phyloP scores from a whole-genome alignment of 2,797 vertebrate genomes.

The Onychomys torridus region DNA sequence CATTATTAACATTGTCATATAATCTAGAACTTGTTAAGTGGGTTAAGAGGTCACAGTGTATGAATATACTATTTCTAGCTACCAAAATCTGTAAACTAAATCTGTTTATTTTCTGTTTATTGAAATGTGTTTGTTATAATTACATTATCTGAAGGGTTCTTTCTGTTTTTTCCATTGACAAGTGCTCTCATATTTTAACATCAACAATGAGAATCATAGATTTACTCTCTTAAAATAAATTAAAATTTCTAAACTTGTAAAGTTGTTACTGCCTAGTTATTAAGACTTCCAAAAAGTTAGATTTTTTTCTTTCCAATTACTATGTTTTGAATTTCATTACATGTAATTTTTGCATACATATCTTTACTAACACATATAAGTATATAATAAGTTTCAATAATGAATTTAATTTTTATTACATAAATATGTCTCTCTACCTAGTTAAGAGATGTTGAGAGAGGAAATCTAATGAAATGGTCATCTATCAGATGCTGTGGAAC shows the following conservation, averaged over 20 bases:
- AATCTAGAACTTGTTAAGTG: conserved; percentile 55
- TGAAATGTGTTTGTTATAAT: conserved; percentile 35
- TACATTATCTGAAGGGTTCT: not conserved
- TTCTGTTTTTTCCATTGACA: not conserved
- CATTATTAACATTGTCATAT: conserved; percentile 19
- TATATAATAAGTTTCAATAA: not conserved
- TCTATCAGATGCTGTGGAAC: not conserved
- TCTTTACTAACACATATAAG: not conserved
- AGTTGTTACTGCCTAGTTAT: not conserved
- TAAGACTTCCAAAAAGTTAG: not conserved
- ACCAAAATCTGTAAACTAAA: conserved; percentile 58
- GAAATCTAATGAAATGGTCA: not conserved
- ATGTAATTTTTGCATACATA: not conserved
- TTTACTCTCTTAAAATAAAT: not conserved
- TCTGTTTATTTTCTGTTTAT: not conserved
- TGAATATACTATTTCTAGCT: not conserved
- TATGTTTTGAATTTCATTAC: not conserved
- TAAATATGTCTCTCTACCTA: not conserved
- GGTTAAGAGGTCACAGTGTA: not conserved
- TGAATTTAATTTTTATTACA: not conserved
- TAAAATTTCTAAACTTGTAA: not conserved
- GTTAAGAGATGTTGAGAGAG: not conserved
- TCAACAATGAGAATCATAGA: not conserved
- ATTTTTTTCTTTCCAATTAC: not conserved
- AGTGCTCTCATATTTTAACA: not conserved